Evolutionary conservation across 1,140 invertebrate genomes (phyloP).

Genomic region (Drosophila kepulauana): DNA sequence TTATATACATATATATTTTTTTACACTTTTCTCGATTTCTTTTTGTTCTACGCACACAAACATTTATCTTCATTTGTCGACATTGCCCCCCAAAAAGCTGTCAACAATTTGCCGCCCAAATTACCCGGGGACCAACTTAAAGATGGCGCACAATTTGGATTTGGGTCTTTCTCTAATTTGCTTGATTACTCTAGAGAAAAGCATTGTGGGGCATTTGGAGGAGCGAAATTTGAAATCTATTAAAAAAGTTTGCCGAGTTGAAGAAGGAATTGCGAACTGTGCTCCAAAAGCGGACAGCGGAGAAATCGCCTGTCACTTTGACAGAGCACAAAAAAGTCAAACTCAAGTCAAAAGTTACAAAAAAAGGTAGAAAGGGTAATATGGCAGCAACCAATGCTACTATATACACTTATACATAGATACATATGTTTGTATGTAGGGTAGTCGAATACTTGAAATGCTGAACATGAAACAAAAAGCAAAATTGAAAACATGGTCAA

Average conservation of each 20-base stretch:
- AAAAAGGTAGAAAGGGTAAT: neutral
- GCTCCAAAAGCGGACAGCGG: conserved; percentile 20
- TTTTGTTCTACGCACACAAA: neutral
- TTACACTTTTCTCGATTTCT: conserved; percentile 1
- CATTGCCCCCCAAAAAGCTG: conserved; percentile 53
- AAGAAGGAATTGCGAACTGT: conserved; percentile 31
- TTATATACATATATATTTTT: conserved; percentile 9
- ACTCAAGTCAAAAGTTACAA: neutral
- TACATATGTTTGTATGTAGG: neutral
- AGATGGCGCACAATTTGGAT: conserved; percentile 48
- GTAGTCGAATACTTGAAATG: neutral
- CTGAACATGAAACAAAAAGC: neutral
- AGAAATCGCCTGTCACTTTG: conserved; percentile 47
- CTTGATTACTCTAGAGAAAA: conserved; percentile 76
- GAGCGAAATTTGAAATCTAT: conserved; percentile 76
- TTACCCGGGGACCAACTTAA: conserved; percentile 66
- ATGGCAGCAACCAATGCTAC: neutral
- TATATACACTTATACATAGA: neutral
- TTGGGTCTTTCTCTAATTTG: conserved; percentile 65
- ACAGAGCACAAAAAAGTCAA: conserved; percentile 14
- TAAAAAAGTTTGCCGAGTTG: conserved; percentile 70
- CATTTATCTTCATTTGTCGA: conserved; percentile 80
- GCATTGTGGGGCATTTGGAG: neutral
- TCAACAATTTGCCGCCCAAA: conserved; percentile 79
- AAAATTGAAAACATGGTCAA: too few species aligned